Percentiles rank a stretch among this genome's conserved stretches.
Evolutionary conservation across 2,797 vertebrate genomes (phyloP).

Genomic region (Pangasius macronema): DNA sequence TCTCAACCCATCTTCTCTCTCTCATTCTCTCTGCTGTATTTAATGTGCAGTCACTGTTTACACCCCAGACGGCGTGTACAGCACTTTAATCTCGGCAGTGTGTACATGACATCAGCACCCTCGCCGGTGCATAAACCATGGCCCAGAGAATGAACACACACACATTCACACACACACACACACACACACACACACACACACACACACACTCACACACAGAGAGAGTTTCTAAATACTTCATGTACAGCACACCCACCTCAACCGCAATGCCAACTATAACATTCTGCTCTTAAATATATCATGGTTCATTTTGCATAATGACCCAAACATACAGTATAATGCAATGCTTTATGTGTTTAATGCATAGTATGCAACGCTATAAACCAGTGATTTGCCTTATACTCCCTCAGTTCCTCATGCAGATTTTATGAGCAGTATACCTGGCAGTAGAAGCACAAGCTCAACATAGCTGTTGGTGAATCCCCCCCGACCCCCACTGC

Average conservation of each 20-base stretch:
- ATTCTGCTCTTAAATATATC: slow-evolving; percentile 38
- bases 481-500: background rate
- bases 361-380: slow-evolving; percentile 13
- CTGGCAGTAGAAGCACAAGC: slow-evolving; percentile 8
- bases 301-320: slow-evolving; percentile 40
- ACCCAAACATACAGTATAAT: slow-evolving; percentile 33
- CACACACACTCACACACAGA: slow-evolving; percentile 68
- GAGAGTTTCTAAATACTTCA: slow-evolving; percentile 26
- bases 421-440: slow-evolving; percentile 15
- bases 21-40: slow-evolving; percentile 42
- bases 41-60: slow-evolving; percentile 59
- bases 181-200: slow-evolving; percentile 61
- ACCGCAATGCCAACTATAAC: slow-evolving; percentile 15
- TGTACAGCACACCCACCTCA: slow-evolving; percentile 26
- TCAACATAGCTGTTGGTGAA: background rate
- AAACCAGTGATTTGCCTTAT: slow-evolving; percentile 16
- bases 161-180: slow-evolving; percentile 56
- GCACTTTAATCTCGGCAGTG: slow-evolving; percentile 59
- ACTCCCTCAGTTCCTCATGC: background rate
- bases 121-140: slow-evolving; percentile 56
- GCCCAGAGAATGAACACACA: slow-evolving; percentile 49
- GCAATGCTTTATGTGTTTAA: slow-evolving; percentile 16
- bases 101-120: slow-evolving; percentile 62
- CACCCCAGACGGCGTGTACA: slow-evolving; percentile 52
- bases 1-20: slow-evolving; percentile 28